phyloP scores from a whole-genome alignment of 2,113 vertebrate species.

The Notechis scutatus region DNA sequence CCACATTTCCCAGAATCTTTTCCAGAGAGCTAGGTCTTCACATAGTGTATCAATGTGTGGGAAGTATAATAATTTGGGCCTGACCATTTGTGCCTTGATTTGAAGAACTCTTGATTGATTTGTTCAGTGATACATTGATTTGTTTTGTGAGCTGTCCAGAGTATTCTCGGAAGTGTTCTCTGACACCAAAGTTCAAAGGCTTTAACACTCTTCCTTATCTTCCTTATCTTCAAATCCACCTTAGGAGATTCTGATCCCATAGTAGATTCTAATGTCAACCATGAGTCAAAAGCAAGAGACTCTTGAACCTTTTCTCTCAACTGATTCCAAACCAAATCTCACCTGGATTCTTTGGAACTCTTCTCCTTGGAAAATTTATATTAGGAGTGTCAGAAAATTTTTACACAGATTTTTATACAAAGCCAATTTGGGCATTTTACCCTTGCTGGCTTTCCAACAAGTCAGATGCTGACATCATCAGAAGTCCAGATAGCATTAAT shows the following conservation, averaged over 20 bases:
- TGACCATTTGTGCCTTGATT: background rate
- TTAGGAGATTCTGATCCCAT: background rate
- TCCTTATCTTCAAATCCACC: background rate
- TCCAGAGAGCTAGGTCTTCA: background rate
- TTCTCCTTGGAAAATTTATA: background rate
- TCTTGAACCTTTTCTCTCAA: background rate
- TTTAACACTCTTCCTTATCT: background rate
- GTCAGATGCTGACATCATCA: background rate
- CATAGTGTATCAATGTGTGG: background rate
- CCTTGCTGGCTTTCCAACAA: background rate
- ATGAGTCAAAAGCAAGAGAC: background rate
- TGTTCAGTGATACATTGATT: background rate
- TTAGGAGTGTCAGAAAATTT: background rate
- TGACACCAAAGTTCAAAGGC: background rate
- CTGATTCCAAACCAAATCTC: background rate
- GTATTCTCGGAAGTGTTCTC: background rate
- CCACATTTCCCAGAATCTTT: background rate
- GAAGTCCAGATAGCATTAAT: background rate
- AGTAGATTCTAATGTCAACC: background rate
- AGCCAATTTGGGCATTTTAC: background rate
- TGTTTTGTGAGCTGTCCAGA: background rate
- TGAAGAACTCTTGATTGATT: background rate
- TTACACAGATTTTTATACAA: background rate
- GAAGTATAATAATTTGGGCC: background rate
- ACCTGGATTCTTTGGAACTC: background rate